Conservation (phyloP, 1,140 invertebrate genomes). For the Psilanteris sp. region DNA sequence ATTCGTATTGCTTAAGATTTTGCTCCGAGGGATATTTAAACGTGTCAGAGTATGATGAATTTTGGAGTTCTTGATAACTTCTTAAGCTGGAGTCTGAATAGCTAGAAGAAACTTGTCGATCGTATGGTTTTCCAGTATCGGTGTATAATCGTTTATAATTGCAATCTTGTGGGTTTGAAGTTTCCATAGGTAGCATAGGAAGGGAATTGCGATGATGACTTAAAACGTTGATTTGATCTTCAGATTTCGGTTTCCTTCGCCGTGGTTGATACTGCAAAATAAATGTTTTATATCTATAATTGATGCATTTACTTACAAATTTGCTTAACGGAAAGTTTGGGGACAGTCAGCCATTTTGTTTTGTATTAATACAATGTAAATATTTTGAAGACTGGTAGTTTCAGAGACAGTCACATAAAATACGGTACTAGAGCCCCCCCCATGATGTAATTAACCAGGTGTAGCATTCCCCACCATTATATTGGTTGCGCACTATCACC, state of each 20-base stretch:
- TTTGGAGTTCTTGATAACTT: conserved; percentile 66
- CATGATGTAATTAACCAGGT: too few relatives aligned
- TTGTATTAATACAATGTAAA: too few relatives aligned
- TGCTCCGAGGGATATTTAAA: conserved; percentile 68
- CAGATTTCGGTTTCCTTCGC: conserved; percentile 75
- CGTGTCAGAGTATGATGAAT: conserved; percentile 53
- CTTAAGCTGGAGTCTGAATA: conserved; percentile 65
- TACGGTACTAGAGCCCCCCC: too few relatives aligned
- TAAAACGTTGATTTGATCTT: conserved; percentile 71
- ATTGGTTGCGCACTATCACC: too few relatives aligned
- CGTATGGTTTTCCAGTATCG: conserved; percentile 67
- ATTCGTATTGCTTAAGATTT: conserved; percentile 61
- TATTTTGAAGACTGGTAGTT: too few relatives aligned
- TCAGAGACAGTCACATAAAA: too few relatives aligned
- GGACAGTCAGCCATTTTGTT: too few relatives aligned
- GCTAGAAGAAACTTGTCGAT: conserved; percentile 59
- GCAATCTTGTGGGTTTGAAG: conserved; percentile 67
- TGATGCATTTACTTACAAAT: too few relatives aligned
- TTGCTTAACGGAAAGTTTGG: too few relatives aligned
- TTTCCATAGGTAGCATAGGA: conserved; percentile 45
- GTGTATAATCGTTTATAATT: conserved; percentile 70
- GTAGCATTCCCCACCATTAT: too few relatives aligned
- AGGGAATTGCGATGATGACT: conserved; percentile 63
- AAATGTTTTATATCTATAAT: too few relatives aligned
- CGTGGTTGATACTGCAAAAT: conserved; percentile 76